A percentile compares a stretch with the other conserved stretches of the same genome.
Evolutionary conservation across 2,888 invertebrate species (phyloP).

Genomic region (Sesia bembeciformis): DNA sequence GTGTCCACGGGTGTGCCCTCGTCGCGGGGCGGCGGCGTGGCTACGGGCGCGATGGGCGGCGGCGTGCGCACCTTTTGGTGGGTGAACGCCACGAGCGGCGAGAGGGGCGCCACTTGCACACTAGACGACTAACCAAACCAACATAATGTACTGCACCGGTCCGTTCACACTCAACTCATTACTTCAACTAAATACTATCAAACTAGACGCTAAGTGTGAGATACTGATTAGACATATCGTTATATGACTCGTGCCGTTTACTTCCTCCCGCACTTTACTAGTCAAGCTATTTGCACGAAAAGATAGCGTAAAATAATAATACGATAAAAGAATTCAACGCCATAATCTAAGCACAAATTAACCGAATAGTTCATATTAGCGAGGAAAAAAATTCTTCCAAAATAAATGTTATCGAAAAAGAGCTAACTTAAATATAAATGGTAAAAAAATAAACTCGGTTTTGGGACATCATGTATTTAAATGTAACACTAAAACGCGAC

Average conservation of each 20-base stretch:
- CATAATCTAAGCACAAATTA: constrained; percentile 17
- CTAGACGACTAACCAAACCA: constrained; percentile 69
- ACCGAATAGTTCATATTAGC: constrained; percentile 23
- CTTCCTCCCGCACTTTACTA: constrained; percentile 16
- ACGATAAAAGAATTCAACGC: constrained; percentile 9
- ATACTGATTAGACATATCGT: not conserved
- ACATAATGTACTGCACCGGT: constrained; percentile 30
- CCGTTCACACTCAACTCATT: constrained; percentile 28
- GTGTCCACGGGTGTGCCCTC: constrained; percentile 31
- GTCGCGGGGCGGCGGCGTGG: constrained; percentile 15
- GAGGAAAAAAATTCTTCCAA: constrained; percentile 63
- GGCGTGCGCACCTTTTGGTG: constrained; percentile 45
- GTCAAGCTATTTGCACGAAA: constrained; percentile 61
- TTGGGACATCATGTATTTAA: constrained; percentile 61
- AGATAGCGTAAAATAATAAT: constrained; percentile 22
- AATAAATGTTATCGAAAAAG: constrained; percentile 60
- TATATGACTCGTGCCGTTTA: constrained; percentile 1
- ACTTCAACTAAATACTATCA: not conserved
- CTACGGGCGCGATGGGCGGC: constrained; percentile 11
- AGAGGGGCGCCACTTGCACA: constrained; percentile 44
- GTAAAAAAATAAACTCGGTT: constrained; percentile 30
- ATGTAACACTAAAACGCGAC: constrained; percentile 63
- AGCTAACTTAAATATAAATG: constrained; percentile 33
- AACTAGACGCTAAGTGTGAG: not conserved
- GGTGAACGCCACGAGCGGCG: constrained; percentile 55